These are phyloP conservation scores for Gymnoscopelus microlampas DNA, from an alignment of 2,797 vertebrate genomes.

Conservation along the genomic window DNA sequence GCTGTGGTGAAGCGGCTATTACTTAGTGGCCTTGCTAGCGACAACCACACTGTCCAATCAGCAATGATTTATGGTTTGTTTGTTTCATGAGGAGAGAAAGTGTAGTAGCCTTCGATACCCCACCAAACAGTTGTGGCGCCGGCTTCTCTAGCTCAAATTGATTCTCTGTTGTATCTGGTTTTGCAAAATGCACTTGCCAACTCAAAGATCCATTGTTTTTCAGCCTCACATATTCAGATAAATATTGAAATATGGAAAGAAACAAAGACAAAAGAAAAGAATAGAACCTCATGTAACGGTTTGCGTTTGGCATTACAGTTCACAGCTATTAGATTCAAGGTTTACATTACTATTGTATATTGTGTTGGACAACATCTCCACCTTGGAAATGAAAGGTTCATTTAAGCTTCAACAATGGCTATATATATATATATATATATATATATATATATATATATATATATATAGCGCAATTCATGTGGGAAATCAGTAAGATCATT, in stretches of 20 bases:
- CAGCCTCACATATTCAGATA: slow-evolving; percentile 47
- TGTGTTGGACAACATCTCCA: not conserved
- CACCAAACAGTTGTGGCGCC: slow-evolving; percentile 60
- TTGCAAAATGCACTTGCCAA: slow-evolving; percentile 66
- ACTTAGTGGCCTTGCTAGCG: slow-evolving; percentile 1
- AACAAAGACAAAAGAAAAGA: slow-evolving; percentile 30
- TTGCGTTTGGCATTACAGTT: too few species aligned
- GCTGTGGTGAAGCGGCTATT: slow-evolving; percentile 33
- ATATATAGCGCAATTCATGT: too few species aligned
- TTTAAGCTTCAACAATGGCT: not conserved
- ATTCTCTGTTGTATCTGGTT: slow-evolving; percentile 71
- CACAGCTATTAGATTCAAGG: too few species aligned
- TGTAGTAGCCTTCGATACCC: slow-evolving; percentile 64
- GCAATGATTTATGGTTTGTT: slow-evolving; percentile 79
- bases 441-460: too few species aligned
- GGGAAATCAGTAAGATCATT: too few species aligned
- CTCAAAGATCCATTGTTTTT: slow-evolving; percentile 70
- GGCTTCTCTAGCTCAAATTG: slow-evolving; percentile 68
- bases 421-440: too few species aligned
- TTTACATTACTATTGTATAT: not conserved
- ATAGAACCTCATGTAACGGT: slow-evolving; percentile 10
- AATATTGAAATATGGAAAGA: slow-evolving; percentile 20
- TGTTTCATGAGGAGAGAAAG: slow-evolving; percentile 66
- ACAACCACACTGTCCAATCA: slow-evolving; percentile 57
- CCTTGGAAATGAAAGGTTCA: too few species aligned